Percentiles rank a stretch among this genome's conserved stretches.
phyloP scores from a whole-genome alignment of 2,113 vertebrate species.

The Brachypodius melanocephalos region DNA sequence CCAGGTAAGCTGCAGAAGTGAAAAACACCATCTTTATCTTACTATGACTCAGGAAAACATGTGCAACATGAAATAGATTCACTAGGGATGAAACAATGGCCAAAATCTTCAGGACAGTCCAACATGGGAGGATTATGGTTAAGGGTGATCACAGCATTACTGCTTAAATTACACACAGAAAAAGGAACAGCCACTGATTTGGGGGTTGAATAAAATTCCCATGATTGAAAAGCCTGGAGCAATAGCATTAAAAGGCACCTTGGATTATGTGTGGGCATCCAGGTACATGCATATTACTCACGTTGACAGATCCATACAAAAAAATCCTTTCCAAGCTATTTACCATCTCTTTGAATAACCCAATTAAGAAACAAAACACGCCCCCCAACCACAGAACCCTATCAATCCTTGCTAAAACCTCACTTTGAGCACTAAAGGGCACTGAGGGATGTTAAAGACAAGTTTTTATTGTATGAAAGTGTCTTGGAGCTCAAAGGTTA shows the following conservation, averaged over 20 bases:
- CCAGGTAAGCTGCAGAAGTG: neutral
- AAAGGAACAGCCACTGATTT: neutral
- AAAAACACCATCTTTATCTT: neutral
- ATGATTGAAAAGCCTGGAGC: neutral
- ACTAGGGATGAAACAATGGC: neutral
- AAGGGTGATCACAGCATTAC: neutral
- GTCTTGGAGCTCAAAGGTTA: neutral
- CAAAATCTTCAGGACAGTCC: neutral
- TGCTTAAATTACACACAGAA: neutral
- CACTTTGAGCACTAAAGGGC: neutral
- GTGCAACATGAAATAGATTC: neutral
- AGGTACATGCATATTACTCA: neutral
- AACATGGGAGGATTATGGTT: rapidly evolving
- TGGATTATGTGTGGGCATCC: neutral
- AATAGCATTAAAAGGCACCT: neutral
- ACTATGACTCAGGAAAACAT: neutral
- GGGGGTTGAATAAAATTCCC: neutral
- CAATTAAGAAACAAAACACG: neutral
- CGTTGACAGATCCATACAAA: neutral
- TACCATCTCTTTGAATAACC: neutral
- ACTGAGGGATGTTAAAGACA: neutral
- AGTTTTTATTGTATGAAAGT: neutral
- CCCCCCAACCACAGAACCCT: neutral
- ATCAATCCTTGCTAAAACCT: neutral
- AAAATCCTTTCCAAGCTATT: neutral